Evolutionary conservation across 2,113 vertebrate genomes (phyloP).

Genomic region (Podarcis raffonei): DNA sequence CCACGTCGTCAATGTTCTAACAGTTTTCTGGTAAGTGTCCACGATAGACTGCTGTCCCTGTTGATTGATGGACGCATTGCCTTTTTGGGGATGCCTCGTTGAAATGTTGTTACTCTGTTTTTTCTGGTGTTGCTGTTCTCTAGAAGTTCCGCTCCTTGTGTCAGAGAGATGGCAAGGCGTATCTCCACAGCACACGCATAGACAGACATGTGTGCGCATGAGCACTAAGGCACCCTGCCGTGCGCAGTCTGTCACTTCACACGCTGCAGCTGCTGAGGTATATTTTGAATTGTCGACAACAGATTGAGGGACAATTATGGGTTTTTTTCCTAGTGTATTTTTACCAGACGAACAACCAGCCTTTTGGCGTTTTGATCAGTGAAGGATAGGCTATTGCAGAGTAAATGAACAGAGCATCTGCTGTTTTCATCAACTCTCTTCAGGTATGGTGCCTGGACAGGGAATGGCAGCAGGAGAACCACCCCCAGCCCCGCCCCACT

Average conservation of each 20-base stretch:
- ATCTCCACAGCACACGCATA: not conserved
- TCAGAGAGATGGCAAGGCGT: not conserved
- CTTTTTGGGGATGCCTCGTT: not conserved
- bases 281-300: not conserved
- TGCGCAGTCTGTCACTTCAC: not conserved
- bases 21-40: not conserved
- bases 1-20: not conserved
- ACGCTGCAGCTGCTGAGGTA: not conserved
- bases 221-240: not conserved
- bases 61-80: not conserved
- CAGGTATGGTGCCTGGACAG: no score
- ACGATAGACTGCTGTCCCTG: not conserved
- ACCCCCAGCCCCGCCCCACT: no score
- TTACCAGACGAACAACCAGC: not conserved
- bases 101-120: not conserved
- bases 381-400: not conserved
- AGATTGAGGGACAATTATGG: not conserved
- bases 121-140: no score
- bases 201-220: not conserved
- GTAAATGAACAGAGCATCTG: not conserved
- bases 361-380: not conserved
- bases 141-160: not conserved
- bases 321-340: not conserved
- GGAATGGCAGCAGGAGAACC: no score
- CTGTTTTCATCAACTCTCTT: no score